Evolutionary conservation across 2,113 vertebrate genomes (phyloP).

Genomic region (Sula dactylatra): DNA sequence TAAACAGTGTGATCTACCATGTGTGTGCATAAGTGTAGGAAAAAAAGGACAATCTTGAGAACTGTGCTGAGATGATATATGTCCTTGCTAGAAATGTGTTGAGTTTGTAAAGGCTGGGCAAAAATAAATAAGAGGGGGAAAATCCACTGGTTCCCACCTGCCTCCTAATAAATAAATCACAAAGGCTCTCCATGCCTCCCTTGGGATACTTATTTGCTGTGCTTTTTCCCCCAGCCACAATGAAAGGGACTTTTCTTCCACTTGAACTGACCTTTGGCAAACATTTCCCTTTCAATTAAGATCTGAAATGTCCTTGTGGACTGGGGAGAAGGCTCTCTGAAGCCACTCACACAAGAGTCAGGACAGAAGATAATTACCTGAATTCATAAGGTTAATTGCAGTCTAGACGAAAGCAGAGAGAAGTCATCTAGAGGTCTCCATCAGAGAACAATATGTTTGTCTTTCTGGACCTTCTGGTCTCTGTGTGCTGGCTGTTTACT

Average conservation of each 20-base stretch:
- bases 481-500: not conserved
- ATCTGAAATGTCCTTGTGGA: not conserved
- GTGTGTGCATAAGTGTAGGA: not conserved
- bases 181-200: not conserved
- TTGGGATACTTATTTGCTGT: not conserved
- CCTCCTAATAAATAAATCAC: not conserved
- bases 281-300: conserved; percentile 41
- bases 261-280: conserved; percentile 39
- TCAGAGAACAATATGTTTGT: not conserved
- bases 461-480: not conserved
- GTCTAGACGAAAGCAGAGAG: not conserved
- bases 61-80: not conserved
- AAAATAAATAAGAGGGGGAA: not conserved
- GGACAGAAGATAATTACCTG: conserved; percentile 25
- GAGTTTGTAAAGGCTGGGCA: not conserved
- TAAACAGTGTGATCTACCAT: not conserved
- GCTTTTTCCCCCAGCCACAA: not conserved
- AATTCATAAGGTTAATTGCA: conserved; percentile 37
- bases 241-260: conserved; percentile 22
- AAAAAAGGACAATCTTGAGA: not conserved
- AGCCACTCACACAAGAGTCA: not conserved
- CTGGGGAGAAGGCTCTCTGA: not conserved
- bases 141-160: not conserved
- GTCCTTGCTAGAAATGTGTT: not conserved
- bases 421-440: not conserved